Base-by-base conservation (phyloP, 2,797 vertebrate genomes). In the Rhodeus uyekii region DNA sequence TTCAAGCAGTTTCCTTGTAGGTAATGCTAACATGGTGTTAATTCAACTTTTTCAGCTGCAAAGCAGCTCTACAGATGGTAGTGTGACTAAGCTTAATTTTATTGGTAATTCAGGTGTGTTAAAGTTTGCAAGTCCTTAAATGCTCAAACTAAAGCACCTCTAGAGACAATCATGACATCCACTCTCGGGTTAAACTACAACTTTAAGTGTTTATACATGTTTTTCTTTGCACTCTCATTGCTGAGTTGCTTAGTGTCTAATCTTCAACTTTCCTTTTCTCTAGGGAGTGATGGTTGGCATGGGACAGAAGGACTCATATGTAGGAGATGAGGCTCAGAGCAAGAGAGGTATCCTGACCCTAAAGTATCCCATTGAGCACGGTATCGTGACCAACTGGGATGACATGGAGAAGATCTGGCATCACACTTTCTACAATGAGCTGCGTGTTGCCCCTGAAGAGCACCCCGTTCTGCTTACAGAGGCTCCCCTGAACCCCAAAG, bases 241-340 rank as follows among this genome's bases (percentile, higher is more conserved):
- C 46, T 53, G 10, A 7, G 12, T 42, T 4, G 24, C 3, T 29
- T 44, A 29, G 44, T 73, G 22, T 1, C 8, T 39, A 58, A 75
- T n/a, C 9, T 18, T 19, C 16, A 10, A 18, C 2, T 12, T 24
- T 12, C 34, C 2, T 27, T 1, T 55, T 0, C 32, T 60, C 1
- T 78, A 99, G 98, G 98, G 98, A 81, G 96, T 99, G 87, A 99
- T 99, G 97, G 98, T 99, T 80, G 97, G 97, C 32, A 99, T 99
- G 98, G 98, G 98, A 76, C 98, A 99, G 93, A 99, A 99, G 42
- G 97, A 99, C 89, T 97, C 96, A 78, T 99, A 99, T 0, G 97
- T 99, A 58, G 98, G 98, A 58, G 98, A 99, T 0, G 97, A 99
- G 91, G 98, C 98, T 39, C 98, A 99, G 91, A 99, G 98, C 94